Percentiles rank a stretch among this genome's conserved stretches.
Conservation (phyloP, 2,888 invertebrate species). For the Thereva nobilitata region DNA sequence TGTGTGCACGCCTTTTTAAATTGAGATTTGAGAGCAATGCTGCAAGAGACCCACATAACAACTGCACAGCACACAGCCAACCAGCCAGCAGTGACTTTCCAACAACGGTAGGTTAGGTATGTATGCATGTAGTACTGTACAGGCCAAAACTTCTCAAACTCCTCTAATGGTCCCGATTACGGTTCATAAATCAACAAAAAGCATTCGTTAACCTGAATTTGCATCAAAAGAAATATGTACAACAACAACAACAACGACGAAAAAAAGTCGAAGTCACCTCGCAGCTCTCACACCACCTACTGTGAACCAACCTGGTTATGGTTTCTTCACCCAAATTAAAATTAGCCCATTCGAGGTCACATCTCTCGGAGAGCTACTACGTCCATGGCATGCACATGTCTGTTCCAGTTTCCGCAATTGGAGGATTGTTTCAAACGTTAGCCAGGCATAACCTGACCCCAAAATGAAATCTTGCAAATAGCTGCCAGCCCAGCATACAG, state of each 20-base stretch:
- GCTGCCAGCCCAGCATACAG: background rate
- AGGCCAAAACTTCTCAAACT: constrained; percentile 9
- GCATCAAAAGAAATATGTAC: constrained; percentile 11
- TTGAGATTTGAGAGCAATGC: too few species aligned
- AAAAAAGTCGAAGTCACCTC: background rate
- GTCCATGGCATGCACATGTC: constrained; percentile 12
- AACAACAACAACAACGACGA: too few species aligned
- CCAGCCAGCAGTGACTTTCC: too few species aligned
- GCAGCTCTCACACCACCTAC: constrained; percentile 12
- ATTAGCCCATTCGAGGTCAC: constrained; percentile 32
- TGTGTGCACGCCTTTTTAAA: too few species aligned
- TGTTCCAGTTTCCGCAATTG: constrained; percentile 33
- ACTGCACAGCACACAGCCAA: too few species aligned
- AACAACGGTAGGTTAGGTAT: too few species aligned
- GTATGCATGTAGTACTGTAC: too few species aligned
- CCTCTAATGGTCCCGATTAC: constrained; percentile 16
- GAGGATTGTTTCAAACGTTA: constrained; percentile 23
- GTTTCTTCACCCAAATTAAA: constrained; percentile 33
- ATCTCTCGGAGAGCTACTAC: background rate
- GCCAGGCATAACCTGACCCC: constrained; percentile 34
- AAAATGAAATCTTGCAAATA: constrained; percentile 33
- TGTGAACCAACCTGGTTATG: constrained; percentile 24
- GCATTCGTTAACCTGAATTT: constrained; percentile 30
- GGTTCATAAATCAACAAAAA: constrained; percentile 6
- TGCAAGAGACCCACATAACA: too few species aligned